phyloP scores from a whole-genome alignment of 2,113 vertebrate species.

The Psophia crepitans region DNA sequence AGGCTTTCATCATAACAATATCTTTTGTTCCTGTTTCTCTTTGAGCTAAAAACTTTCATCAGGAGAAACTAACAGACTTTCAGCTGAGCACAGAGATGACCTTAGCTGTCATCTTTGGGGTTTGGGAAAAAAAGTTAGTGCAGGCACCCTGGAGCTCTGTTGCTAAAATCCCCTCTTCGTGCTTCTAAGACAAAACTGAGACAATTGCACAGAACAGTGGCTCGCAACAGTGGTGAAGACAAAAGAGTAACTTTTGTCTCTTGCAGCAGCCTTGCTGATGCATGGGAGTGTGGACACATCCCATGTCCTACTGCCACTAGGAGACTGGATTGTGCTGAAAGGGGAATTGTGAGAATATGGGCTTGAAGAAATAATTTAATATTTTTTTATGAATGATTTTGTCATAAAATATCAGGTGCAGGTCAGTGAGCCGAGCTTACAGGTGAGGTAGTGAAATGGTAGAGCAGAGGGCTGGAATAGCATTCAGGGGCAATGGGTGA shows the following conservation, averaged over 20 bases:
- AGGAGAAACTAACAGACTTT: not conserved
- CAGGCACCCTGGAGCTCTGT: too few species aligned
- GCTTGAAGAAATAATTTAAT: not conserved
- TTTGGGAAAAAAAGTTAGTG: not conserved
- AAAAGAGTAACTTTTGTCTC: too few species aligned
- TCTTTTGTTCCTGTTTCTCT: not conserved
- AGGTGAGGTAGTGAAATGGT: not conserved
- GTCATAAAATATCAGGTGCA: rapidly evolving
- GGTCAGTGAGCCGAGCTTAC: not conserved
- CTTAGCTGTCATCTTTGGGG: not conserved
- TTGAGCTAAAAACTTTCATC: not conserved
- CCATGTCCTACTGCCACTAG: rapidly evolving
- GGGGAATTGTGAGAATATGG: rapidly evolving
- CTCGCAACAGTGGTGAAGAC: rapidly evolving
- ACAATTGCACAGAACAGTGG: not conserved
- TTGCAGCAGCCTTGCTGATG: not conserved
- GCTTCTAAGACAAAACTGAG: not conserved
- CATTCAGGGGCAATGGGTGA: not conserved
- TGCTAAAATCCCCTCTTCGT: not conserved
- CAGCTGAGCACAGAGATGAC: not conserved
- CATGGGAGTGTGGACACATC: not conserved
- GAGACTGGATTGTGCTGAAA: not conserved
- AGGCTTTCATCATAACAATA: not conserved
- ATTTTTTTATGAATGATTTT: not conserved
- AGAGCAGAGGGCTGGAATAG: not conserved